Evolutionary conservation across 1,140 invertebrate genomes (phyloP).

Genomic region (Brachionus rubens): DNA sequence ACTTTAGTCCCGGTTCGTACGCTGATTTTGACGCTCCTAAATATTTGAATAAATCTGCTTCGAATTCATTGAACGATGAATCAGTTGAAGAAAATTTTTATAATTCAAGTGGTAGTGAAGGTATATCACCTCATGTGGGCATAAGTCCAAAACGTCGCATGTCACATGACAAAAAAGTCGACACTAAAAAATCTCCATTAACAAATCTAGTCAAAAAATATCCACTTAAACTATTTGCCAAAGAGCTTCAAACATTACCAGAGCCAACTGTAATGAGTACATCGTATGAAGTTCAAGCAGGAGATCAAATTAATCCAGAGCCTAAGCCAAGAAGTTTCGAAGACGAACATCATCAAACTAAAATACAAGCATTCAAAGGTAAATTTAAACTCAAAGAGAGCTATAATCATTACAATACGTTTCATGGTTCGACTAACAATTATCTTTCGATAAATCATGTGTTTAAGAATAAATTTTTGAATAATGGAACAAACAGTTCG

Average conservation of each 20-base stretch:
- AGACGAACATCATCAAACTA: slow-evolving; percentile 38
- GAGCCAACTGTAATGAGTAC: slow-evolving; percentile 8
- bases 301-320: background rate
- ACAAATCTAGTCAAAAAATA: background rate
- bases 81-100: slow-evolving; percentile 6
- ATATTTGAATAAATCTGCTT: slow-evolving; percentile 17
- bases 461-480: slow-evolving; percentile 12
- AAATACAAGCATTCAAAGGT: background rate
- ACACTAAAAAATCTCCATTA: background rate
- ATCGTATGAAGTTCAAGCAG: background rate
- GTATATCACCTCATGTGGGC: slow-evolving; percentile 3
- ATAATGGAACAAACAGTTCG: slow-evolving; percentile 37
- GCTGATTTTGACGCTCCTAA: slow-evolving; percentile 38
- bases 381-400: slow-evolving; percentile 20
- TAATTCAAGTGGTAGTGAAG: slow-evolving; percentile 13
- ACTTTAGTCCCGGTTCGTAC: slow-evolving; percentile 47
- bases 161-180: background rate
- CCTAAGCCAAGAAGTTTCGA: slow-evolving; percentile 42
- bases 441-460: background rate
- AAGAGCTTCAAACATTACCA: slow-evolving; percentile 14
- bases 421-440: slow-evolving; percentile 34
- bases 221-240: background rate
- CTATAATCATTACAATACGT: slow-evolving; percentile 38
- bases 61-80: slow-evolving; percentile 4
- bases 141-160: background rate